Evolutionary conservation across 2,113 vertebrate genomes (phyloP), one percentile per base, ranked within the genome.

Genomic region (Embiotoca jacksoni): DNA sequence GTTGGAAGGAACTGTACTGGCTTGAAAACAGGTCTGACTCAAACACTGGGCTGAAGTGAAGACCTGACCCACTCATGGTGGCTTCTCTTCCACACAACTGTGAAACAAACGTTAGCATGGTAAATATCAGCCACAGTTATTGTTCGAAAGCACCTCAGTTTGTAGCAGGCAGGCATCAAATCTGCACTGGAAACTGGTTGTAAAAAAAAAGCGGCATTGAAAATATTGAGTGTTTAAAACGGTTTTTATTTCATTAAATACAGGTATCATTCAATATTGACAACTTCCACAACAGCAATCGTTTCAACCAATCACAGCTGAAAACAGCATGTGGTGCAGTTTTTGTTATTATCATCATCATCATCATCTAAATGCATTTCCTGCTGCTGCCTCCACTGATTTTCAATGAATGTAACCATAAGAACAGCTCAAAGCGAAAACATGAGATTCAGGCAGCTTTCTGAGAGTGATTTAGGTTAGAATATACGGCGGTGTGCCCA

Each of bases 231-330:
- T 10, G 9, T 39, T 80, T 78, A 30, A 72, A 73, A 57, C 58
- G 0, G 8, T 62, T 88, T 88, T 90, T 90, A 90, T 85, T 90
- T 63, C 35, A 75, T 88, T 71, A 69, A 81, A 86, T 82, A 74
- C 82, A 82, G 30, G 62, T 33, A 81, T 53, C 30, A 71, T 71
- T 75, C 7, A 61, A 68, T 62, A 75, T 2, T 15, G 5, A 74
- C 55, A 81, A 47, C 14, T 68, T 72, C 37, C 58, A 79, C 50
- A 52, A 78, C 30, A 59, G 37, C 23, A 78, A 52, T 44, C 1
- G 37, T 76, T 52, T 64, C 37, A 49, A 44, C n/a, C 54, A 41
- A 54, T 74, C 62, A 65, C 53, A 31, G n/a, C 30, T 15, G 23
- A 53, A 63, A 49, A 9, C 15, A 31, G 36, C 16, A 36, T 9